Base-by-base conservation (phyloP, 2,113 vertebrate species). In the Grallaria varia region DNA sequence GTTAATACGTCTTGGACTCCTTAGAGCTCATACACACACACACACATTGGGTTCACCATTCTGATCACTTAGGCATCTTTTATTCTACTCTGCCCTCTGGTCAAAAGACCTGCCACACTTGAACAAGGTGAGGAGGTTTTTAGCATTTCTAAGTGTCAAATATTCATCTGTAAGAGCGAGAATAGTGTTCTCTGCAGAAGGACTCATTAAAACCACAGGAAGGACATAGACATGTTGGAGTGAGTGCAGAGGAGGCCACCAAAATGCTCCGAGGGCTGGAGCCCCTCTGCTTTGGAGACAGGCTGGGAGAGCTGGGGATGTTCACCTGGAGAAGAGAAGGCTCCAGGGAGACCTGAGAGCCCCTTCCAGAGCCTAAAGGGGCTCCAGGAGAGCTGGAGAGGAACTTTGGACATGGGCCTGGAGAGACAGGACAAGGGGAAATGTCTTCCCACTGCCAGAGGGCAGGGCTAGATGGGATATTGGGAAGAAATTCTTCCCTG, bases 171-270 rank as follows among this genome's bases (percentile, higher is more conserved):
- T 44, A 24, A 69, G 42, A 42, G 55, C 21, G 14, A 17, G 25
- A 35, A 17, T 4, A 14, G 49, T 17, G 40, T 69, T 74, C 18
- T 55, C 40, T 49, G 24, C 63, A 30, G 39, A 33, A 58, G 45
- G 35, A n/a, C 69, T n/a, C n/a, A 10, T 40, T 35, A 12, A 12
- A 68, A 47, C n/a, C 71, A 83, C 24, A 53, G 62, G 62, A 62
- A 47, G 39, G 59, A 73, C 2, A 1, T 25, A 47, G 53, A 53
- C 24, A 24, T 68, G 10, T 8, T 45, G 53, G 8, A 37, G 16
- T 0, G 2, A 60, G 69, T 25, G 45, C 52, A 59, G 60, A 4
- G 37, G 60, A 67, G 10, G 1, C 45, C 60, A 42, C 0, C 0
- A 66, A 27, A 58, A 18, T 63, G 24, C 24, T 2, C 59, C 31